Evolutionary conservation across 1,140 invertebrate genomes (phyloP), one percentile per base, ranked within the genome.

Genomic region (Ridgeia piscesae): DNA sequence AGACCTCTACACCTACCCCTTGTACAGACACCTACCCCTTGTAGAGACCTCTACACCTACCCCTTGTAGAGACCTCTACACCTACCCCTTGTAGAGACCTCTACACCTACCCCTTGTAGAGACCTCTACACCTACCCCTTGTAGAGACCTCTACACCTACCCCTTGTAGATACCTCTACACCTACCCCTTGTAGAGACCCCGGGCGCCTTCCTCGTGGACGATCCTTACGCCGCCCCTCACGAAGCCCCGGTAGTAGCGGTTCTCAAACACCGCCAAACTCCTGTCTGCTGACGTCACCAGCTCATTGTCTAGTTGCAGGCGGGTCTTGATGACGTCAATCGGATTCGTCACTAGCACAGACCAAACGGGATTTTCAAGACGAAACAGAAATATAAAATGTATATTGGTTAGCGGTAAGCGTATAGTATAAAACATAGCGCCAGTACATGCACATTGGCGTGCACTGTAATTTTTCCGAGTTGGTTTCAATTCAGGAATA

Each of bases 301-400:
- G 90, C 89, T 95, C 94, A 92, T 94, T 94, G 92, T 95, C 94
- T 0, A 95, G 92, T 89, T 95, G 94, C 94, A 95, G 94, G 6
- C 94, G 94, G 50, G 94, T 94, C 93, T 95, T 95, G 8, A 95
- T 93, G 6, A 95, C 94, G 93, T 95, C 94, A 33, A 95, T 93
- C 1, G 94, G 94, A 88, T 94, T 95, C 91, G 94, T 95, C 1
- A 94, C 94, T 94, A 91, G 8, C 58, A 77, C 2, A 77, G 27
- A 2, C 11, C 11, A 0, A 89, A 94, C 93, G 91, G 91, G 58
- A 50, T 14, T 48, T 33, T 8, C 35, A 92, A 77, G 58, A 77
- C 4, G 58, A 77, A 77, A 77, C 58, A 77, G 17, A 77, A 0
- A 77, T 77, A 77, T 4, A 77, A 21, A 77, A 21, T 77, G 11